These are phyloP conservation scores for Pampus argenteus DNA, from an alignment of 2,797 vertebrate species.

Conservation along the genomic window DNA sequence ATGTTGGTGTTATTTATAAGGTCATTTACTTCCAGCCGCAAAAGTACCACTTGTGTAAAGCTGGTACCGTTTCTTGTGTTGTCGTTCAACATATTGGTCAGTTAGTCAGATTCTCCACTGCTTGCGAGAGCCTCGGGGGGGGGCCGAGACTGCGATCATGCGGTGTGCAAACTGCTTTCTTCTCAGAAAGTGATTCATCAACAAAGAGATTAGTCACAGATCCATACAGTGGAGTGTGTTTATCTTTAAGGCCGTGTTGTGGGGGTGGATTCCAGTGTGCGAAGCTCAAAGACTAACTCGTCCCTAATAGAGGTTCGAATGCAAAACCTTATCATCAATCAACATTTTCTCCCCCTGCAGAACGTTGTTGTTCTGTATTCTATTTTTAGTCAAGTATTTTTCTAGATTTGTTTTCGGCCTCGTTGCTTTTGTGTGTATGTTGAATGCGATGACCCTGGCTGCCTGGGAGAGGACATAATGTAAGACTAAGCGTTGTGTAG, in stretches of 20 bases:
- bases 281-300: constrained; percentile 20
- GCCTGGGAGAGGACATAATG: constrained; percentile 48
- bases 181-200: constrained; percentile 80
- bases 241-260: constrained; percentile 47
- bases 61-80: constrained; percentile 44
- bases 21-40: too few species aligned
- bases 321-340: constrained; percentile 10
- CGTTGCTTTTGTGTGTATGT: constrained; percentile 51
- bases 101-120: constrained; percentile 56
- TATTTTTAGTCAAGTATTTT: constrained; percentile 51
- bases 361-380: neutral
- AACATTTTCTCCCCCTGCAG: neutral
- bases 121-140: constrained; percentile 49
- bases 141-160: constrained; percentile 65
- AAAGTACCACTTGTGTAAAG: too few species aligned
- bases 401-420: constrained; percentile 40
- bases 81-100: constrained; percentile 43
- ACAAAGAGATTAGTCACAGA: constrained; percentile 76
- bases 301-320: constrained; percentile 12
- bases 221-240: constrained; percentile 58
- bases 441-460: constrained; percentile 53
- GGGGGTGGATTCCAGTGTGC: constrained; percentile 20
- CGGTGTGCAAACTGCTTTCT: constrained; percentile 68
- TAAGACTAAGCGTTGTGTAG: constrained; percentile 18
- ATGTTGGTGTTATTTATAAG: too few species aligned